Evolutionary conservation across 1,140 invertebrate species (phyloP).

Genomic region (Solen grandis): DNA sequence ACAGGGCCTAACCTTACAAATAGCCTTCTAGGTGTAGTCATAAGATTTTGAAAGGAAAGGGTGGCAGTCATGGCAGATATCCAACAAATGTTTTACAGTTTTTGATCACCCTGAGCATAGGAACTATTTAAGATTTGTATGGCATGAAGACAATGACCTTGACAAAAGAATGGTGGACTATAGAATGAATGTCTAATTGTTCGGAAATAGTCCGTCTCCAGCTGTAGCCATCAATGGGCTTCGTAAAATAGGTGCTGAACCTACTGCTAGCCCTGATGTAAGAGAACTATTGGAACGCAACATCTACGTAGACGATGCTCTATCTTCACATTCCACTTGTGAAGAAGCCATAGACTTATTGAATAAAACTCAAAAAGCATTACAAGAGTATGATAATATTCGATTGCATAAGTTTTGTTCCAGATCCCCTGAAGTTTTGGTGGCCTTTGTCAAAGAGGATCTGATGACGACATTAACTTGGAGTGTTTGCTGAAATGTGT

Average conservation of each 20-base stretch:
- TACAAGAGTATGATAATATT: slow-evolving; percentile 14
- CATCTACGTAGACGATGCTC: slow-evolving; percentile 39
- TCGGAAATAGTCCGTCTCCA: slow-evolving; percentile 54
- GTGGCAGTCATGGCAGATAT: slow-evolving; percentile 42
- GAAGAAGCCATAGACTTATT: slow-evolving; percentile 9
- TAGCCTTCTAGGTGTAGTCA: slow-evolving; percentile 29
- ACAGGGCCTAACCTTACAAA: slow-evolving; percentile 48
- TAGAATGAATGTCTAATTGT: slow-evolving; percentile 49
- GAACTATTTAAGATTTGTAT: slow-evolving; percentile 43
- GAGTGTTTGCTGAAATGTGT: slow-evolving; percentile 51
- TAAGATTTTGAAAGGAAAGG: slow-evolving; percentile 27
- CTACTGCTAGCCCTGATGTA: background rate
- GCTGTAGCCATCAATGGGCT: slow-evolving; percentile 42
- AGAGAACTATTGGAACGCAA: background rate
- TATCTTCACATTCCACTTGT: background rate
- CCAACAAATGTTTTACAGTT: slow-evolving; percentile 49
- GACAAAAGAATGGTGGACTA: slow-evolving; percentile 31
- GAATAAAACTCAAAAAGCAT: slow-evolving; percentile 8
- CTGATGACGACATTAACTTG: slow-evolving; percentile 47
- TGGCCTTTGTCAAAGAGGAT: slow-evolving; percentile 29
- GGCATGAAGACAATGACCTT: slow-evolving; percentile 44
- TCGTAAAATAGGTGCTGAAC: background rate
- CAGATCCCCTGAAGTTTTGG: slow-evolving; percentile 2
- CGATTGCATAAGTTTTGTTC: slow-evolving; percentile 25
- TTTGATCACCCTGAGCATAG: slow-evolving; percentile 39